Base-by-base conservation (phyloP, 2,797 vertebrate genomes). In the Labeo calbasu region DNA sequence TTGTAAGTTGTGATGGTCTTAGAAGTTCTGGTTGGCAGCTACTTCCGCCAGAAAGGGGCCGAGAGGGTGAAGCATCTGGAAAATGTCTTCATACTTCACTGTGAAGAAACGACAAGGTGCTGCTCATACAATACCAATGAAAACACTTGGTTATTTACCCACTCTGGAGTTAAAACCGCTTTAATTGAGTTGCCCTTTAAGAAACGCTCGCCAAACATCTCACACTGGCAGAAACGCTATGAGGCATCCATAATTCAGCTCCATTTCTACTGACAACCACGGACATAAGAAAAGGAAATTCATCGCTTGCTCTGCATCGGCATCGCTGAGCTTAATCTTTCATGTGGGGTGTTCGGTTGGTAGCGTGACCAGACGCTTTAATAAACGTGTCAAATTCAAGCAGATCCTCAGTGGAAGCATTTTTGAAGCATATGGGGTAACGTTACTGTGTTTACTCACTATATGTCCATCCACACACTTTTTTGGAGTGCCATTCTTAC, bases 1-100 rank as follows among this genome's bases (percentile, higher is more conserved):
- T 63, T 65, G 6, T 8, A 28, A 7, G 23, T 6, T 65, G 25
- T 3, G 28, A 17, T 66, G 32, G 32, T 19, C 36, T 36, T 15
- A 17, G 28, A 5, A 7, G 0, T 19, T 5, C 32, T 10, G 15
- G 43, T 46, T 10, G 9, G 43, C 15, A 6, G 48, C 17, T 53
- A 5, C 12, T 7, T 76, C 19, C 19, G 40, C 6, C 28, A 5
- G 32, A 76, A 32, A 40, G 53, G 32, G 40, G 3, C 73, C 23
- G 51, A 76, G 73, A 76, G 28, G 51, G 19, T 40, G 32, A 57
- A 75, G 51, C 28, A 19, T 76, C 73, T 76, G 73, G 73, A 76
- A 40, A 23, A 4, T 17, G 2, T 32, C 17, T 32, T 53, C 0
- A 14, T 48, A 6, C 43, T 13, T 48, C 7, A 0, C 19, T 73